Evolutionary conservation across 2,113 vertebrate genomes (phyloP), one percentile per base, ranked within the genome.

Genomic region (Mustelus asterias): DNA sequence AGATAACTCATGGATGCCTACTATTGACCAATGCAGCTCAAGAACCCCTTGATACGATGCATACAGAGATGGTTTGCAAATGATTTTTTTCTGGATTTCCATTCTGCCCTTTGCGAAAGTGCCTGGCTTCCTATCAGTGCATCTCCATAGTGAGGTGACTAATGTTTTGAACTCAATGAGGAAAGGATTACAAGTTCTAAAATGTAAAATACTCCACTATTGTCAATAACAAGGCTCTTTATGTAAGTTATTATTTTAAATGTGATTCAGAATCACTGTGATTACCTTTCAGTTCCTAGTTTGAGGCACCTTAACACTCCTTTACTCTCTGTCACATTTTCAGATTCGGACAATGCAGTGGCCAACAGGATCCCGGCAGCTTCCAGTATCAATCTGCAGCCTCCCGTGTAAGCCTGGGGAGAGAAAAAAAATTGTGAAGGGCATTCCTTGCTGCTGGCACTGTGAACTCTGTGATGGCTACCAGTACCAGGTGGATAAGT

Each of bases 361-460:
- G 99, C 98, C 99, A 0, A 98, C 98, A 11, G 98, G 97, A 0
- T 97, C 97, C 6, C 98, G 97, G 76, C 98, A 98, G 96, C 97
- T 98, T 70, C 99, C 99, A 33, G 98, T 97, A 54, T 99, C 99
- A 96, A 98, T 99, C 96, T 99, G 99, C 97, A 99, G 99, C 97
- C 98, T 98, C 95, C 99, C 99, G 33, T 99, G 99, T 97, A 98
- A 98, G 76, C 98, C 98, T 0, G 99, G 99, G 0, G 98, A 99
- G 97, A 98, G 99, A 96, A 99, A 99, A 97, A 99, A 99, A 97
- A 97, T 98, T 0, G 99, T 99, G 96, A 99, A 99, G 96, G 99
- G 99, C 96, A 99, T 99, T 96, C 98, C 98, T 1, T 99, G 99
- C 97, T 99, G 99, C 96, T 99, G 99, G 99, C 99, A 99, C 97